phyloP scores from a whole-genome alignment of 2,888 invertebrate species.

The Bimastos eiseni region DNA sequence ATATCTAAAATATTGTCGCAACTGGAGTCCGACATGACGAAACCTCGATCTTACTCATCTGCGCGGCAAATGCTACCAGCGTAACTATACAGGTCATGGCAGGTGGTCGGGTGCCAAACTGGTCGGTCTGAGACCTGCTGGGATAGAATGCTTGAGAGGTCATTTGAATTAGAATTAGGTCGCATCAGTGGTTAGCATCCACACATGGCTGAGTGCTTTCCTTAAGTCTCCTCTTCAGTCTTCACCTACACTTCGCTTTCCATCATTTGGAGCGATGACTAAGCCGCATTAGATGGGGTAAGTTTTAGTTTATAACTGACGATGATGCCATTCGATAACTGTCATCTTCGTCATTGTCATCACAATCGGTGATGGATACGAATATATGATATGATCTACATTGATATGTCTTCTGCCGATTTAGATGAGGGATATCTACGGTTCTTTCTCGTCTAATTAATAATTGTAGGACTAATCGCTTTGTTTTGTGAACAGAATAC shows the following conservation, averaged over 20 bases:
- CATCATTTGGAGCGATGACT: not conserved
- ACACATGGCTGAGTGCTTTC: not conserved
- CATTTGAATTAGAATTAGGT: not conserved
- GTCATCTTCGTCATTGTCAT: not conserved
- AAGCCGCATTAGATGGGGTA: not conserved
- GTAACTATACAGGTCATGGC: not conserved
- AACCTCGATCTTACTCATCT: not conserved
- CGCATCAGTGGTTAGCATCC: conserved; percentile 5
- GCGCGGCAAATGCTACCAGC: not conserved
- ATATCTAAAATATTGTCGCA: not conserved
- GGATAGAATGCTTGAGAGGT: not conserved
- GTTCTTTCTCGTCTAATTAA: not conserved
- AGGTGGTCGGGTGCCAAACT: not conserved
- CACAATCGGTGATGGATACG: not conserved
- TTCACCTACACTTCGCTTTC: not conserved
- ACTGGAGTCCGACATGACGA: not conserved
- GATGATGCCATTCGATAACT: not conserved
- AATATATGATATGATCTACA: not conserved
- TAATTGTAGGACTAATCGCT: not conserved
- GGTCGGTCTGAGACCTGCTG: not conserved
- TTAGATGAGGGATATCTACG: not conserved
- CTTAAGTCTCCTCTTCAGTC: not conserved
- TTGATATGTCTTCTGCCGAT: not conserved
- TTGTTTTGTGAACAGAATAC: not conserved
- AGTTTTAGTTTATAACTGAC: not conserved